Conservation (phyloP, 2,113 vertebrate species). For the Scatophagus argus region DNA sequence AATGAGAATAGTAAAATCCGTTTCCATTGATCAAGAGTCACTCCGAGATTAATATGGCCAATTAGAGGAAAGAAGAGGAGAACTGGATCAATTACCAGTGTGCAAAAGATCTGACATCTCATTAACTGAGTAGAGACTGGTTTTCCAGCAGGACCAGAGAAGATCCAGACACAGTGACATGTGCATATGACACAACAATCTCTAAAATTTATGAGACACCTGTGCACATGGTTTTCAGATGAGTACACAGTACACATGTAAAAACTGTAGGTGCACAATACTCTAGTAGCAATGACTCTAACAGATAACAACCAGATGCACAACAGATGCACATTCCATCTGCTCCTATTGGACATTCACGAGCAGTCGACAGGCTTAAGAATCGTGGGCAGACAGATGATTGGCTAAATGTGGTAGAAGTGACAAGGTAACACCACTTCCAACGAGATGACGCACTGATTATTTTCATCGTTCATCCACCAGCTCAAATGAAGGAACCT, state of each 20-base stretch:
- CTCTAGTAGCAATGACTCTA: too few relatives aligned
- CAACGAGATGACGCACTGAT: background rate
- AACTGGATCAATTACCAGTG: constrained; percentile 1
- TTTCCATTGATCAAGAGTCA: constrained; percentile 17
- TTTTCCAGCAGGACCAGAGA: background rate
- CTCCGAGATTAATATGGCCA: constrained; percentile 8
- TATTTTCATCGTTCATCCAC: background rate
- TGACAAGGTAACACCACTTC: background rate
- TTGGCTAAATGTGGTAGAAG: too few relatives aligned
- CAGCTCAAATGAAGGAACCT: background rate
- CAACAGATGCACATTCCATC: too few relatives aligned
- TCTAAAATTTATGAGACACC: too few relatives aligned
- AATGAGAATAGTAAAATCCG: background rate
- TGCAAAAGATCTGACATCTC: constrained; percentile 16
- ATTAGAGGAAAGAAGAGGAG: background rate
- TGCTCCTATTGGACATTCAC: too few relatives aligned
- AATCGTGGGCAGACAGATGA: too few relatives aligned
- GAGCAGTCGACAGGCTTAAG: too few relatives aligned
- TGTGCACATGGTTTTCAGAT: too few relatives aligned
- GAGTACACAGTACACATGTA: too few relatives aligned
- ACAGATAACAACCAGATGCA: too few relatives aligned
- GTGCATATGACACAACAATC: too few relatives aligned
- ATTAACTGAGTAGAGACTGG: background rate
- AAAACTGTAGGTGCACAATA: too few relatives aligned
- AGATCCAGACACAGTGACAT: background rate